Evolutionary conservation across 2,888 invertebrate species (phyloP).

Genomic region (Itoplectis maculator): DNA sequence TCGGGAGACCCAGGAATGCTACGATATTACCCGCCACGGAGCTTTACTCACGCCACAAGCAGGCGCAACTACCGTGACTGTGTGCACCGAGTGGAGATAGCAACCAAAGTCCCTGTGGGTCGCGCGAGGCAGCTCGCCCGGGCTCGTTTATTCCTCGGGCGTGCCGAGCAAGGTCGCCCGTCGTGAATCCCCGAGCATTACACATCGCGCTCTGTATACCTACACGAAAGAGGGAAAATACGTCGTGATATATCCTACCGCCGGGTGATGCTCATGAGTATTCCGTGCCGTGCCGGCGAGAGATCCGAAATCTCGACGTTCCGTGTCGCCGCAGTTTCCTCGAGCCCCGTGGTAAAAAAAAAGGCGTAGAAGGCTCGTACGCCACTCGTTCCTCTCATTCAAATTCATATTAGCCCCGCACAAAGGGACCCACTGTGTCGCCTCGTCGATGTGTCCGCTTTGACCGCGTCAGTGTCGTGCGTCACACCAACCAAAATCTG

Average conservation of each 20-base stretch:
- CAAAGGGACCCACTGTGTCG: slow-evolving; percentile 61
- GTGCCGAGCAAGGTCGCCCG: slow-evolving; percentile 68
- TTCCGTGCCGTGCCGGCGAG: slow-evolving; percentile 49
- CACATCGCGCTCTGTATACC: no score
- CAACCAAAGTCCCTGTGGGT: slow-evolving; percentile 42
- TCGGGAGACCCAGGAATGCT: no score
- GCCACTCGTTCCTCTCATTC: slow-evolving; percentile 41
- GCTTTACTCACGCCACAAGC: no score
- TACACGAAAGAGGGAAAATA: slow-evolving; percentile 23
- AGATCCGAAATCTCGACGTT: slow-evolving; percentile 62
- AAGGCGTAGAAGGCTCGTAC: slow-evolving; percentile 43
- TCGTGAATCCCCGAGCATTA: slow-evolving; percentile 48
- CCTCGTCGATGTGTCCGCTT: slow-evolving; percentile 16
- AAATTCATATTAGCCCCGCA: slow-evolving; percentile 57
- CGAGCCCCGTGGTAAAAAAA: slow-evolving; percentile 33
- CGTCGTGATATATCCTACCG: slow-evolving; percentile 10
- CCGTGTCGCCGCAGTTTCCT: slow-evolving; percentile 52
- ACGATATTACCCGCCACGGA: no score
- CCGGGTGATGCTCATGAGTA: slow-evolving; percentile 43
- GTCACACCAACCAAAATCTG: slow-evolving; percentile 1
- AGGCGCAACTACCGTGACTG: neutral
- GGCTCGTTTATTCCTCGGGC: slow-evolving; percentile 67
- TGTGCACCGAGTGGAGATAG: neutral
- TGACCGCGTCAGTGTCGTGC: neutral
- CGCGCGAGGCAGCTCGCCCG: neutral